Base-by-base conservation (phyloP, 2,113 vertebrate species). In the Micronycteris hirsuta region DNA sequence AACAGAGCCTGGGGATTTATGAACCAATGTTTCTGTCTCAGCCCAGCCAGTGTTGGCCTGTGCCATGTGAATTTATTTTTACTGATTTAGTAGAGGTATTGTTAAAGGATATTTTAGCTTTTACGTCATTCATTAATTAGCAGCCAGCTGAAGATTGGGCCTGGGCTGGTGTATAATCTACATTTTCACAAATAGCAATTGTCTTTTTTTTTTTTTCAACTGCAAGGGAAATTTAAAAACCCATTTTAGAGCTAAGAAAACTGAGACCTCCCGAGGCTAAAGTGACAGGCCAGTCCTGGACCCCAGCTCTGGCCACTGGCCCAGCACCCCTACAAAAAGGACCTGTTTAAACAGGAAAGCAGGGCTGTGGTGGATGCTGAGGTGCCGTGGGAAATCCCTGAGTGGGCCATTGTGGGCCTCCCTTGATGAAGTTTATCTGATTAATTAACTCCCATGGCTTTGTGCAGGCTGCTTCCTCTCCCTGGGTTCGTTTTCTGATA, bases 191-290 rank as follows among this genome's bases (percentile, higher is more conserved):
- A 73, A 71, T 49, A 90, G 10, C 16, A 70, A 56, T 41, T 12
- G 15, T 26, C 49, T 9, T 20, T 24, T 26, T 20, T 36, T 70
- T 81, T n/a, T 74, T n/a, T 26, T 45, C 61, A 56, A 14, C 38
- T 78, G 67, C 19, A 38, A 87, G 20, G 56, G 74, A 74, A 74
- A 31, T 10, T 54, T 74, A 45, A 67, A 94, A 45, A 68, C 31
- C 91, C 61, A 28, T 94, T 92, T 83, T 73, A 78, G 54, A 97
- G 93, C 52, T 24, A 12, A 92, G 85, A 76, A 82, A 87, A 77
- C 54, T 49, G 67, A 70, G 86, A 11, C 28, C 33, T n/a, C n/a
- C 49, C 38, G 24, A 70, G 47, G 65, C 38, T 17, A 13, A 54
- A 61, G 38, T 43, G 24, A 20, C 52, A 33, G 3, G 11, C 22